Evolutionary conservation across 1,140 invertebrate genomes (phyloP), one percentile per base, ranked within the genome.

Genomic region (Varroa destructor): DNA sequence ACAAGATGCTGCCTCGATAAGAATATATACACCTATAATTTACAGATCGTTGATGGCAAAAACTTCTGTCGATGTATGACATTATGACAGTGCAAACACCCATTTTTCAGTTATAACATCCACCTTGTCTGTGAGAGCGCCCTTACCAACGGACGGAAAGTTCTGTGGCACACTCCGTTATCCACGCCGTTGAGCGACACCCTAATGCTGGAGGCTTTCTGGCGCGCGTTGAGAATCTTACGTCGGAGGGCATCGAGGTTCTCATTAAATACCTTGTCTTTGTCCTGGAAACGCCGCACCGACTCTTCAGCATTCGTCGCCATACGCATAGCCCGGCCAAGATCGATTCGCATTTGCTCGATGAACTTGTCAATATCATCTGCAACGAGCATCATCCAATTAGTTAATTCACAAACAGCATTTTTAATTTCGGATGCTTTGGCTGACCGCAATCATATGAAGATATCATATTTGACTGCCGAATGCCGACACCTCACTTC

Each of bases 161-260:
- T 86, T 72, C 91, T 83, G 2, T 86, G 81, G 80, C 91, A 93
- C 70, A 85, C 86, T 36, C 79, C 78, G 57, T 77, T 71, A 25
- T 73, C 71, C 43, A 79, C 77, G 67, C 79, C 78, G 6, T 80
- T 86, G 73, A 93, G 74, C 0, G 90, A 91, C 1, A 93, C 83
- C 67, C 87, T 84, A 75, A 94, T 90, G 58, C 86, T 86, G 67
- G 89, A 85, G 0, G 90, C 89, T 10, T 86, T 86, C 79, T 93
- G 89, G 75, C 85, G 83, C 0, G 90, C 89, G 77, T 88, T 84
- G 1, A 84, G 81, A 71, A 93, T 89, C 78, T 87, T 86, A 76
- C 87, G 83, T 43, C 84, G 83, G 0, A 93, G 80, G 61, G 85
- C 83, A 58, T 84, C 82, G 25, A 93, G 74, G 73, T 87, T 86